These are phyloP conservation scores for Heteropelma amictum DNA, from an alignment of 2,888 invertebrate genomes.

Conservation along the genomic window DNA sequence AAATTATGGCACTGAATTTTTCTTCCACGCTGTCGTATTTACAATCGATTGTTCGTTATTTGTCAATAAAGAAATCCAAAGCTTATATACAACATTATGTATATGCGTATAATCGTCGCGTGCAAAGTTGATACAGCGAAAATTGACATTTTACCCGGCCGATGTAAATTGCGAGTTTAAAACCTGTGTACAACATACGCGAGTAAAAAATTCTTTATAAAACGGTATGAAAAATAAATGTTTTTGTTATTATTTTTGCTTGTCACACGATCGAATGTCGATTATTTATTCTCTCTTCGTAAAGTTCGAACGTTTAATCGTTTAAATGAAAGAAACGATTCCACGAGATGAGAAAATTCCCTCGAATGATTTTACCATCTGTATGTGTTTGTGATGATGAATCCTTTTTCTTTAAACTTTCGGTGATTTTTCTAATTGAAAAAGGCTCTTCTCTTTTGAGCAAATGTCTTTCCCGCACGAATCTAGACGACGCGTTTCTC, in stretches of 20 bases:
- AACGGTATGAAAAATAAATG: constrained; percentile 35
- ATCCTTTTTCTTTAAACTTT: too few species aligned
- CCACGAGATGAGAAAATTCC: too few species aligned
- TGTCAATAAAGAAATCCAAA: constrained; percentile 22
- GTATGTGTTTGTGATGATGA: too few species aligned
- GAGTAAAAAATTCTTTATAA: constrained; percentile 4
- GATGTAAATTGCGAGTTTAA: neutral
- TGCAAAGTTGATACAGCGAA: neutral
- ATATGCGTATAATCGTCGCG: neutral
- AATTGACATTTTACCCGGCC: neutral
- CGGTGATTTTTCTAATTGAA: too few species aligned
- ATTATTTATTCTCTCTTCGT: too few species aligned
- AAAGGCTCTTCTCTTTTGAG: too few species aligned
- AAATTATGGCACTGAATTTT: constrained; percentile 2
- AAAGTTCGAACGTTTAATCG: too few species aligned
- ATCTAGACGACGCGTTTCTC: too few species aligned
- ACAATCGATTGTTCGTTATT: constrained; percentile 21
- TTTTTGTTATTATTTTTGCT: neutral
- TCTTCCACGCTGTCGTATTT: neutral
- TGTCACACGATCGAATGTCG: too few species aligned
- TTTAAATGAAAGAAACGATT: too few species aligned
- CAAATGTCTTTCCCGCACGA: too few species aligned
- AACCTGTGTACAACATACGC: neutral
- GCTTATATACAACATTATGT: neutral
- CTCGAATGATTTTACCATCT: too few species aligned